Percentiles rank a stretch among this genome's conserved stretches.
Evolutionary conservation across 2,797 vertebrate genomes (phyloP).

Genomic region (Podarcis lilfordi): DNA sequence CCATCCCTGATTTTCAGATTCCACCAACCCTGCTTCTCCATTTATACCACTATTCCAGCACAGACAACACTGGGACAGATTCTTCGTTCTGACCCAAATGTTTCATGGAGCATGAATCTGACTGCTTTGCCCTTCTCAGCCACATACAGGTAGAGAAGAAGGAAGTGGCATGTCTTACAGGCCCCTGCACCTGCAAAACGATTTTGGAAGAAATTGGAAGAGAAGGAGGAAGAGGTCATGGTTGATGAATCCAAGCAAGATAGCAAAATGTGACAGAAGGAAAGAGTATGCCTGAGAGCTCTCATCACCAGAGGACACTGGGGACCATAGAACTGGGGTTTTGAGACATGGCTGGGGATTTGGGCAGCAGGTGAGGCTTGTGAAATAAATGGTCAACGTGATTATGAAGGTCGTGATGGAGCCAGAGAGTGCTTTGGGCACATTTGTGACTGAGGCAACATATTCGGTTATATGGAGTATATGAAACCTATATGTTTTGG

Average conservation of each 20-base stretch:
- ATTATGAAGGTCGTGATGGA: not conserved
- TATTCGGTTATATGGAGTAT: not conserved
- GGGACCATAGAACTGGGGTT: not conserved
- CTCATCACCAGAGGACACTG: not conserved
- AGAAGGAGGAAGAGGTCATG: not conserved
- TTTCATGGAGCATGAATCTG: not conserved
- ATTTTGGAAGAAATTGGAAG: not conserved
- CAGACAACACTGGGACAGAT: not conserved
- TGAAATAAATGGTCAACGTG: not conserved
- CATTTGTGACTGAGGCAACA: not conserved
- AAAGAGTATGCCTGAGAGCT: not conserved
- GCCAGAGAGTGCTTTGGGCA: not conserved
- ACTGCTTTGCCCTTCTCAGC: not conserved
- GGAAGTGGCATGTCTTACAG: not conserved
- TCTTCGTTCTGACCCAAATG: not conserved
- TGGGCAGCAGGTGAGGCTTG: not conserved
- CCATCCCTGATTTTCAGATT: too few relatives aligned
- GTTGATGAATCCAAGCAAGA: not conserved
- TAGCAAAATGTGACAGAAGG: not conserved
- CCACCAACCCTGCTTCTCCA: not conserved
- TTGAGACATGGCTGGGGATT: not conserved
- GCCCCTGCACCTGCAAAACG: not conserved
- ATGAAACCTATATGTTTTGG: not conserved
- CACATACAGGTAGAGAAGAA: not conserved
- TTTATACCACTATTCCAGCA: not conserved